These are phyloP conservation scores for Achroia grisella DNA, from an alignment of 1,140 invertebrate species.

Conservation along the genomic window DNA sequence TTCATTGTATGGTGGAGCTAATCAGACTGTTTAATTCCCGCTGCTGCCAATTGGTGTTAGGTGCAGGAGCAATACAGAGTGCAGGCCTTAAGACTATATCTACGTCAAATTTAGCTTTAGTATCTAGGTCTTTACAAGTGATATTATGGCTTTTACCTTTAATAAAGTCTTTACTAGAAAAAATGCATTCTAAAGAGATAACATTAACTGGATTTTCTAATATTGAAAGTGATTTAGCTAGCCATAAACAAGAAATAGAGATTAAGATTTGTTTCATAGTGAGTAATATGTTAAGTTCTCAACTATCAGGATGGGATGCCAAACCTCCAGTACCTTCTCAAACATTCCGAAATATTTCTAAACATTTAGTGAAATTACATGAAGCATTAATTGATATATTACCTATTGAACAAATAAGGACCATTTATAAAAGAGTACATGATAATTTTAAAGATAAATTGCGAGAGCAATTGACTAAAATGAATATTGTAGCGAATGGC, in stretches of 20 bases:
- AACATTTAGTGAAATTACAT: slow-evolving; percentile 93
- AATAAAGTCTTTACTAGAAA: slow-evolving; percentile 80
- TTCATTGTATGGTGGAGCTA: slow-evolving; percentile 90
- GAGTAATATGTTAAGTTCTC: slow-evolving; percentile 84
- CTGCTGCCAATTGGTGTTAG: slow-evolving; percentile 94
- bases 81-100: slow-evolving; percentile 98
- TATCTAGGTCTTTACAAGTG: slow-evolving; percentile 89
- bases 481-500: slow-evolving; percentile 95
- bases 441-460: slow-evolving; percentile 90
- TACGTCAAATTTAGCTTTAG: slow-evolving; percentile 93
- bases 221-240: slow-evolving; percentile 86
- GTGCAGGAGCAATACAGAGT: slow-evolving; percentile 94
- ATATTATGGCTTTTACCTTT: slow-evolving; percentile 85
- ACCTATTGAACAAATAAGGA: slow-evolving; percentile 79
- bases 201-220: slow-evolving; percentile 75
- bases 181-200: slow-evolving; percentile 63
- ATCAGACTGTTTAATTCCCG: slow-evolving; percentile 93
- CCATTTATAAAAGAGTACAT: slow-evolving; percentile 89
- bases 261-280: slow-evolving; percentile 93
- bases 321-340: slow-evolving; percentile 95
- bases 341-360: slow-evolving; percentile 92
- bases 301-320: slow-evolving; percentile 91
- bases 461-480: slow-evolving; percentile 85
- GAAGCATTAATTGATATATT: slow-evolving; percentile 90
- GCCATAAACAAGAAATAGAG: slow-evolving; percentile 94